Evolutionary conservation across 2,888 invertebrate species (phyloP).

Genomic region (Ophioninae sp.): DNA sequence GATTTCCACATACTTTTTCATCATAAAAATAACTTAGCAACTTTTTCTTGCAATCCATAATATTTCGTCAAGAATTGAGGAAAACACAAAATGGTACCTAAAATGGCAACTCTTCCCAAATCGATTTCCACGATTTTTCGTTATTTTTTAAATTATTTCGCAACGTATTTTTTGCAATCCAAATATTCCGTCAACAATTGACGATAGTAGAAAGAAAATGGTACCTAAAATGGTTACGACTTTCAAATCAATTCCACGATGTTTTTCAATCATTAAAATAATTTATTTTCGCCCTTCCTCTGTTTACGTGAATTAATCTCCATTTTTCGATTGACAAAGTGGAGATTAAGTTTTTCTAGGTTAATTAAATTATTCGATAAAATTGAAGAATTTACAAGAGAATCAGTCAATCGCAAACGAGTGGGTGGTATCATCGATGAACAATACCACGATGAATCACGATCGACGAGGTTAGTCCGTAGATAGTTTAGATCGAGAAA

Average conservation of each 20-base stretch:
- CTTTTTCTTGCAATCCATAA: no score
- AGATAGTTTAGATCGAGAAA: constrained; percentile 14
- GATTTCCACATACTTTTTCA: no score
- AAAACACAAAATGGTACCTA: no score
- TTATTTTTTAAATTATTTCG: no score
- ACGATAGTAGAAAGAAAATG: not conserved
- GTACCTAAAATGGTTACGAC: not conserved
- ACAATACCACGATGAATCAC: constrained; percentile 7
- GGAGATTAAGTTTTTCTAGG: not conserved
- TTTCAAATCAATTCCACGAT: not conserved
- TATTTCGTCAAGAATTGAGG: no score
- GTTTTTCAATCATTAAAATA: not conserved
- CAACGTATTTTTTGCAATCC: no score
- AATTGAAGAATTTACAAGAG: not conserved
- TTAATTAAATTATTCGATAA: not conserved
- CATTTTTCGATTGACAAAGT: not conserved
- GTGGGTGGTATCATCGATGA: not conserved
- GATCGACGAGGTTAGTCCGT: constrained; percentile 2
- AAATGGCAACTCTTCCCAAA: no score
- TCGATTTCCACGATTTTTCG: no score
- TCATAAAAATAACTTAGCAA: no score
- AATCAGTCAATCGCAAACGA: not conserved
- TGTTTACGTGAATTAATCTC: not conserved
- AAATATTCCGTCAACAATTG: not conserved
- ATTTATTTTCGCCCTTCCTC: not conserved